Percentiles rank a stretch among this genome's conserved stretches.
Conservation (phyloP, 2,888 invertebrate genomes). For the Lordiphosa fenestrarum region DNA sequence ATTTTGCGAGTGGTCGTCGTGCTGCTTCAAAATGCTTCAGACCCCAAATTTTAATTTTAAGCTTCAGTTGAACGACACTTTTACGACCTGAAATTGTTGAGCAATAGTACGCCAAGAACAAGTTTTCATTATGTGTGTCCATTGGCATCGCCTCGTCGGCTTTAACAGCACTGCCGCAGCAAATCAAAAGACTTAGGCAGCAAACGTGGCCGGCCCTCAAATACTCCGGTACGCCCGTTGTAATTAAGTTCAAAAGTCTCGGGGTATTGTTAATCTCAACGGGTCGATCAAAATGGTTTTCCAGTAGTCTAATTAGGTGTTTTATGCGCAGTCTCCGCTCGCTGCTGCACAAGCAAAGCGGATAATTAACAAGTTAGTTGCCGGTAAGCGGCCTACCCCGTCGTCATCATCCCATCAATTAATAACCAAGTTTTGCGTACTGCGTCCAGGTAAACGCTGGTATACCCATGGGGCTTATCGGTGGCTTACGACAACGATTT, state of each 20-base stretch:
- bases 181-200: constrained; percentile 49
- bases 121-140: constrained; percentile 33
- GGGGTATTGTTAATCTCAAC: constrained; percentile 35
- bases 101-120: constrained; percentile 30
- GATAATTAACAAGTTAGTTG: constrained; percentile 14
- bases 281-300: constrained; percentile 30
- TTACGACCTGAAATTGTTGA: constrained; percentile 38
- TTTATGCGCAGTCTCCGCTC: constrained; percentile 23
- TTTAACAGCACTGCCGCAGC: constrained; percentile 18
- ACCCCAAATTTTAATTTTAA: constrained; percentile 46
- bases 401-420: constrained; percentile 35
- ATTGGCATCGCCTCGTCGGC: constrained; percentile 18
- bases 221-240: constrained; percentile 18
- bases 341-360: constrained; percentile 3
- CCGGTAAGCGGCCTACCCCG: background rate
- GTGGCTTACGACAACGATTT: constrained; percentile 38
- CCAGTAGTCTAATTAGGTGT: constrained; percentile 47
- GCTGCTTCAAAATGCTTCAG: constrained; percentile 18
- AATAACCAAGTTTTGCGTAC: constrained; percentile 29
- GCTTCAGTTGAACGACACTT: constrained; percentile 56
- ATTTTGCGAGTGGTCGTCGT: constrained; percentile 35
- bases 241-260: constrained; percentile 45
- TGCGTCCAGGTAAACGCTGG: constrained; percentile 9
- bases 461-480: constrained; percentile 29
- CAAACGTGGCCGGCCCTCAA: constrained; percentile 34